These are phyloP conservation scores for Dendrolimus pini DNA, from an alignment of 2,888 invertebrate species.

Conservation along the genomic window DNA sequence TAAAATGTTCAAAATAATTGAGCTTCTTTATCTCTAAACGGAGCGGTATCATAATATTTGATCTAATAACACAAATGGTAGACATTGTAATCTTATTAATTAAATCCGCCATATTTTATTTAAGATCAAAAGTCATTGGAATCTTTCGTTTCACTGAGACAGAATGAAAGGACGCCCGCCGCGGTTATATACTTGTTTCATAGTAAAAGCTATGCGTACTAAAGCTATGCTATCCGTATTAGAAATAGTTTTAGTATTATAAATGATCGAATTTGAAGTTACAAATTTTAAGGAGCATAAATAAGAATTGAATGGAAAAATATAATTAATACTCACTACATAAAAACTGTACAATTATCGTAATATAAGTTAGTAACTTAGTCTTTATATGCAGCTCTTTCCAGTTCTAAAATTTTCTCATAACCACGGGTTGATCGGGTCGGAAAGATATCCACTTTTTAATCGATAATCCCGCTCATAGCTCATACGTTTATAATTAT, in stretches of 20 bases:
- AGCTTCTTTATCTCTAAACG: not conserved
- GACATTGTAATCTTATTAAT: constrained; percentile 34
- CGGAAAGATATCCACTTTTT: too few relatives aligned
- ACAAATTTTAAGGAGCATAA: too few relatives aligned
- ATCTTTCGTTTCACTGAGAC: constrained; percentile 20
- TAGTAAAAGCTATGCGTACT: not conserved
- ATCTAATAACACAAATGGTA: constrained; percentile 1
- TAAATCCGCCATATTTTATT: constrained; percentile 52
- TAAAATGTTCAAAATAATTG: not conserved
- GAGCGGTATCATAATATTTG: constrained; percentile 1
- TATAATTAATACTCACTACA: too few relatives aligned
- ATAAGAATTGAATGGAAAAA: too few relatives aligned
- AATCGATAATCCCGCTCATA: too few relatives aligned
- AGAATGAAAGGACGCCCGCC: constrained; percentile 7
- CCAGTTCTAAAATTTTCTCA: too few relatives aligned
- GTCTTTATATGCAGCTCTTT: too few relatives aligned
- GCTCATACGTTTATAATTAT: too few relatives aligned
- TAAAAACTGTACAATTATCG: too few relatives aligned
- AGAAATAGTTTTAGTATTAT: not conserved
- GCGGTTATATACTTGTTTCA: not conserved
- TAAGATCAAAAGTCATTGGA: constrained; percentile 5
- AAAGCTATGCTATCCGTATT: not conserved
- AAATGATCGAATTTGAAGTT: too few relatives aligned
- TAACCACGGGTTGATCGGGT: too few relatives aligned
- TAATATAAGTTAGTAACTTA: too few relatives aligned